phyloP scores from a whole-genome alignment of 2,888 invertebrate species.

The Drosophila monieri region DNA sequence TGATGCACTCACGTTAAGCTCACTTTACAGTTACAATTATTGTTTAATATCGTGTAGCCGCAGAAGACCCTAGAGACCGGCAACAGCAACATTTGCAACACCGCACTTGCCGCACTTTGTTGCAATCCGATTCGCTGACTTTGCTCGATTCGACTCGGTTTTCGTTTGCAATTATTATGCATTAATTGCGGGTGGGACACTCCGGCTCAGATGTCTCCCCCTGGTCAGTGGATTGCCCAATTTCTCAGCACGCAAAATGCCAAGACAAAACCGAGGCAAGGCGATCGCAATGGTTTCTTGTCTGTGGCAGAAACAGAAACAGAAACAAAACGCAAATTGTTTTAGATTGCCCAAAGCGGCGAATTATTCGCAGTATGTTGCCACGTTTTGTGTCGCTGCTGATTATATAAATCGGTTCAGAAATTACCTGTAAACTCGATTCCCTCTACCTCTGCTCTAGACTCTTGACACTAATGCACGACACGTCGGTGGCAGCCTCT shows the following conservation, averaged over 20 bases:
- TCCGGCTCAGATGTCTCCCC: slow-evolving; percentile 61
- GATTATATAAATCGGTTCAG: slow-evolving; percentile 73
- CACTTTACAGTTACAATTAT: slow-evolving; percentile 79
- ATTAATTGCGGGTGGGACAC: slow-evolving; percentile 74
- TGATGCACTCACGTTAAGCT: slow-evolving; percentile 81
- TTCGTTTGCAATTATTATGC: slow-evolving; percentile 77
- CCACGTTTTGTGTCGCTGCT: slow-evolving; percentile 75
- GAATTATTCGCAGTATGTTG: slow-evolving; percentile 70
- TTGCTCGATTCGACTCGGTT: slow-evolving; percentile 38
- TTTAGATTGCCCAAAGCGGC: slow-evolving; percentile 65
- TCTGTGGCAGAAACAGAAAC: slow-evolving; percentile 52
- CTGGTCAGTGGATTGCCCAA: slow-evolving; percentile 37
- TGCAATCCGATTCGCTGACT: slow-evolving; percentile 55
- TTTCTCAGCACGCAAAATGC: slow-evolving; percentile 15
- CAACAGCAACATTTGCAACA: slow-evolving; percentile 62
- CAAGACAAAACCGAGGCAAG: slow-evolving; percentile 14
- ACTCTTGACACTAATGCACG: slow-evolving; percentile 33
- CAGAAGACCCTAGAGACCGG: slow-evolving; percentile 59
- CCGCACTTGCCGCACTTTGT: slow-evolving; percentile 57
- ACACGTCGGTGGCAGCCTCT: slow-evolving; percentile 58
- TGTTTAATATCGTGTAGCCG: slow-evolving; percentile 73
- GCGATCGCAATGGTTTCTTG: slow-evolving; percentile 1
- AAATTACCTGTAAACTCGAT: slow-evolving; percentile 55
- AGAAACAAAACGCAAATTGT: slow-evolving; percentile 72
- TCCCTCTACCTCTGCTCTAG: neutral